Conservation (phyloP, 2,113 vertebrate species). For the Eleginops maclovinus region DNA sequence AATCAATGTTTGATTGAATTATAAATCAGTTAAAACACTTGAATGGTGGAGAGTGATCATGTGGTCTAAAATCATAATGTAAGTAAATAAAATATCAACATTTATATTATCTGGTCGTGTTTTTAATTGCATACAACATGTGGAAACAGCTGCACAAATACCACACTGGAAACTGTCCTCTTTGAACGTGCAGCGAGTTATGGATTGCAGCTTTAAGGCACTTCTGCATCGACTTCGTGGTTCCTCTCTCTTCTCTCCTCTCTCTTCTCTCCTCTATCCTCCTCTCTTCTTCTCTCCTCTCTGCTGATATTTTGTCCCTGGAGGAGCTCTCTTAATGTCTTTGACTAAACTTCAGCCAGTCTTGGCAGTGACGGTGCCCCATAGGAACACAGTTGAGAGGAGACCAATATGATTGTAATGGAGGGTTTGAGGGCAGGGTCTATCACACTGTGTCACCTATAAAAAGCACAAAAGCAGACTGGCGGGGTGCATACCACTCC, state of each 20-base stretch:
- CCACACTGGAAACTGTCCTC: slow-evolving; percentile 3
- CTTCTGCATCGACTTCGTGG: neutral
- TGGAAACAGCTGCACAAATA: slow-evolving; percentile 11
- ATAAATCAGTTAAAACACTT: neutral
- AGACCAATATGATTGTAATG: slow-evolving; percentile 77
- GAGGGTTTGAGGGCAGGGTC: slow-evolving; percentile 75
- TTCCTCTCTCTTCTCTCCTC: slow-evolving; percentile 4
- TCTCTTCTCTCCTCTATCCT: slow-evolving; percentile 10
- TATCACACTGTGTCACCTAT: slow-evolving; percentile 79
- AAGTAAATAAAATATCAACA: neutral
- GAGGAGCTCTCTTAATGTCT: slow-evolving; percentile 79
- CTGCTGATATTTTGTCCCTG: slow-evolving; percentile 68
- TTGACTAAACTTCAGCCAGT: slow-evolving; percentile 81
- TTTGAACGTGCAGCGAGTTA: slow-evolving; percentile 35
- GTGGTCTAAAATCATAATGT: too few relatives aligned
- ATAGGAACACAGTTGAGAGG: slow-evolving; percentile 75
- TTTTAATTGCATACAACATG: neutral
- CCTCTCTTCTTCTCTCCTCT: slow-evolving; percentile 24
- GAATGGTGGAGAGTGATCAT: neutral
- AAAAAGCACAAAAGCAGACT: slow-evolving; percentile 70
- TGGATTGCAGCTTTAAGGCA: slow-evolving; percentile 29
- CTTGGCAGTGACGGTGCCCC: slow-evolving; percentile 74
- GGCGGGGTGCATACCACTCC: slow-evolving; percentile 69
- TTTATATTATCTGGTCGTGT: neutral
- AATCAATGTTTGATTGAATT: neutral